These are phyloP conservation scores for Hemibates koningsi DNA, from an alignment of 2,113 vertebrate genomes.

Conservation along the genomic window DNA sequence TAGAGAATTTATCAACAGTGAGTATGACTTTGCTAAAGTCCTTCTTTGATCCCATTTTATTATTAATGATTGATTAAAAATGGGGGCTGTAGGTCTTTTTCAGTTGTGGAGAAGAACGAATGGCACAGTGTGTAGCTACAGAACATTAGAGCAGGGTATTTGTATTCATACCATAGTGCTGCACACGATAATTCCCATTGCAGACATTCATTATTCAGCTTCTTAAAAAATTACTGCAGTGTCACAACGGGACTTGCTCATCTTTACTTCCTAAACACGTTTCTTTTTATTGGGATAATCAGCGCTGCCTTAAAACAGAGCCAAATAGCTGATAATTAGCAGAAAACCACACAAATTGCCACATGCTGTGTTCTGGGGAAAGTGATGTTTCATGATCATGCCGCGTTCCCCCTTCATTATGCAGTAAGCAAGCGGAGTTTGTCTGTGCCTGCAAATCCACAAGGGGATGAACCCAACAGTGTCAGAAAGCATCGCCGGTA, in stretches of 20 bases:
- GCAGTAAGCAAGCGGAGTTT: not conserved
- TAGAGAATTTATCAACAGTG: not conserved
- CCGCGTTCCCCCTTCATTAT: not conserved
- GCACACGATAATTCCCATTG: not conserved
- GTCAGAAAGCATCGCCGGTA: not conserved
- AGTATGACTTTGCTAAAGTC: not conserved
- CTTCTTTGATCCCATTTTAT: not conserved
- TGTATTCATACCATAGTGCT: not conserved
- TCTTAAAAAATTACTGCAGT: not conserved
- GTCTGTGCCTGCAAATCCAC: not conserved
- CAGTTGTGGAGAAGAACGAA: not conserved
- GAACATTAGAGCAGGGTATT: not conserved
- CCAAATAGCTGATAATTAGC: not conserved
- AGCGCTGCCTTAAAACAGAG: not conserved
- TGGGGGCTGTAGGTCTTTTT: not conserved
- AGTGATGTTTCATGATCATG: not conserved
- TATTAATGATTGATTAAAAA: not conserved
- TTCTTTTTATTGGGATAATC: not conserved
- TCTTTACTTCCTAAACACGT: not conserved
- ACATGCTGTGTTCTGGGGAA: not conserved
- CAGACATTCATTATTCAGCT: not conserved
- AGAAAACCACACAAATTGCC: not conserved
- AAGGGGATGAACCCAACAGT: not conserved
- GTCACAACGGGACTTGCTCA: not conserved
- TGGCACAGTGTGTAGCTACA: not conserved